Base-by-base conservation (phyloP, 1,140 invertebrate species). In the Drosophila lacteicornis region DNA sequence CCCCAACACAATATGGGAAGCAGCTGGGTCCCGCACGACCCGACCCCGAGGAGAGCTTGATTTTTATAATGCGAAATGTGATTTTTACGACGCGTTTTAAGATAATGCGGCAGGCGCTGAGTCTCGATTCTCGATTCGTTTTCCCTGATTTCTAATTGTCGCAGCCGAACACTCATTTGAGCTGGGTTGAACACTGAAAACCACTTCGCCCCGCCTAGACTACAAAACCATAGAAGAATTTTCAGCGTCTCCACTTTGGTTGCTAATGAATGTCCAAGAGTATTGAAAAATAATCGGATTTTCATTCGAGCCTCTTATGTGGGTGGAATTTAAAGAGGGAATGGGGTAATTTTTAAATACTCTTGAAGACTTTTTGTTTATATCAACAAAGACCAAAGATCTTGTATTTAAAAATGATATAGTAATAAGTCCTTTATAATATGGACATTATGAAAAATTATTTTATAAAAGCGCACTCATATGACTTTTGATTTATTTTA, bases 61-160 rank as follows among this genome's bases (percentile, higher is more conserved):
- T 73, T 67, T 87, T 88, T 88, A 88, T 88, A 90, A 90, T 84
- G 77, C 84, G 65, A 88, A 88, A 88, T 88, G 84, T 90, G 84
- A 90, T 88, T 88, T 88, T 88, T 88, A 88, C 77, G 84, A 81
- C 61, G 68, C 84, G 80, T 84, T 88, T 88, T 84, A 79, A 81
- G 85, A 80, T 84, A 88, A 80, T 84, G 80, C 80, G 43, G 55
- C 85, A 70, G 76, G 74, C 67, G 66, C 55, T 74, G 68, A 73
- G 58, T 43, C 70, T 73, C 30, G 42, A 53, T 74, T 62, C 47
- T 49, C 42, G 17, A 75, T 80, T 87, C 69, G 80, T 51, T 63
- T 70, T 68, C 69, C 53, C 74, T 75, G 74, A 67, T 84, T 88
- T 84, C 82, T 87, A 88, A 88, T 90, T 88, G 84, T 90, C 74